Evolutionary conservation across 2,888 invertebrate genomes (phyloP), one percentile per base, ranked within the genome.

Genomic region (Horisme vitalbata): DNA sequence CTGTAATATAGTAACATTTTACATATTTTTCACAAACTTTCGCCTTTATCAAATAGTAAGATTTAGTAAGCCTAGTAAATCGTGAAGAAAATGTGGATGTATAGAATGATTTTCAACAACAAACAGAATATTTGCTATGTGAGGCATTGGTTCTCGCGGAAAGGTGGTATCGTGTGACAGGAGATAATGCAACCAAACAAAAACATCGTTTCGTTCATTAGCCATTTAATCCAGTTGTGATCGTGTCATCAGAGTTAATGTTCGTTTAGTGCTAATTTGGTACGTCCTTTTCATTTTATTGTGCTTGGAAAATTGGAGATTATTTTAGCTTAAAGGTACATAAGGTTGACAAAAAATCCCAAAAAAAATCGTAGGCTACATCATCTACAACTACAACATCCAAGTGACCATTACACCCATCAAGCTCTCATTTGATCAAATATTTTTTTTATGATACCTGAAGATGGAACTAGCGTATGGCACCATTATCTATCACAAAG

Each of bases 141-240:
- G 30, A 46, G 24, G 13, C 30, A 34, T 26, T 23, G 28, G 35
- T 46, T 47, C 36, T 37, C 38, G 32, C 45, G 45, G 34, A 52
- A 61, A 53, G 52, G 45, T 55, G 57, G 69, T 78, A 71, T 81
- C 76, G 52, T 56, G 59, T 80, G 57, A 59, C 75, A 64, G 45
- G 59, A 71, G 77, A 74, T 75, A 76, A 75, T 69, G 67, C 63
- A 65, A 66, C 64, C 68, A 68, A 70, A 74, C 66, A 74, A 65
- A 74, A 71, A 68, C 68, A 68, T 47, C 45, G 56, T 52, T 49
- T 37, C 39, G 55, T 68, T 59, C 55, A 59, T 58, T 57, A 55
- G 47, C 53, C 48, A 57, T 46, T 53, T 45, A 41, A 53, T 56
- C 65, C 70, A 68, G 67, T 68, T 55, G 61, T 59, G 46, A 44